Percentiles rank a stretch among this genome's conserved stretches.
Evolutionary conservation across 2,797 vertebrate species (phyloP).

Genomic region (Macroramphosus scolopax): DNA sequence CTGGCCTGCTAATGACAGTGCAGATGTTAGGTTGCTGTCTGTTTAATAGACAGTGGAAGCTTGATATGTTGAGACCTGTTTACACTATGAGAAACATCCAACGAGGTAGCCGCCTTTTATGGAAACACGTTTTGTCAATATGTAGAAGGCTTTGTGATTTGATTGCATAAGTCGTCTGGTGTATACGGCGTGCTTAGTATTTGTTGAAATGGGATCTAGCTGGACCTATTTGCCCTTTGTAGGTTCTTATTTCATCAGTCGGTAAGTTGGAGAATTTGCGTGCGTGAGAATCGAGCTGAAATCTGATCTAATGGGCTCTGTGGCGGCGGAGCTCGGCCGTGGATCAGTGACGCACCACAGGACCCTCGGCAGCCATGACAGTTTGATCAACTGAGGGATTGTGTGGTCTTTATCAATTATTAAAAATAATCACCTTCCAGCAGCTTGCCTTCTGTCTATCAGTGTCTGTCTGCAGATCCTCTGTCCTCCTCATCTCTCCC

Average conservation of each 20-base stretch:
- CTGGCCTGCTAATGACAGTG: constrained; percentile 30
- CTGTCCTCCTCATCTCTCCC: constrained; percentile 10
- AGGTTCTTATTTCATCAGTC: constrained; percentile 14
- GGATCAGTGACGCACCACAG: constrained; percentile 61
- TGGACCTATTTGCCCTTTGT: constrained; percentile 8
- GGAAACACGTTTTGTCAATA: constrained; percentile 12
- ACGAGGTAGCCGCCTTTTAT: constrained; percentile 26
- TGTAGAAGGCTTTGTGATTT: constrained; percentile 11
- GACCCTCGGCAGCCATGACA: constrained; percentile 69
- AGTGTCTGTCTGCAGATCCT: constrained; percentile 20
- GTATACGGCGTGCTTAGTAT: constrained; percentile 3
- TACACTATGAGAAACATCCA: constrained; percentile 32
- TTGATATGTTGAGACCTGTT: constrained; percentile 45
- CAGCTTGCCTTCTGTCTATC: constrained; percentile 42
- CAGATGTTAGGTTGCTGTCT: constrained; percentile 25
- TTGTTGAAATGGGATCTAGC: constrained; percentile 9
- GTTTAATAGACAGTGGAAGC: constrained; percentile 35
- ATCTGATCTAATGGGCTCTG: constrained; percentile 59
- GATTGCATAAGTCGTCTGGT: neutral
- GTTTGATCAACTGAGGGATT: constrained; percentile 65
- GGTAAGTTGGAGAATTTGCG: constrained; percentile 17
- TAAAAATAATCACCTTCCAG: constrained; percentile 66
- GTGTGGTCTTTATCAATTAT: constrained; percentile 75
- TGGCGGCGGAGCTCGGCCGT: constrained; percentile 33
- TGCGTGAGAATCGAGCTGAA: constrained; percentile 40